These are phyloP conservation scores for Diaprepes abbreviatus DNA, from an alignment of 2,888 invertebrate genomes.

Conservation along the genomic window DNA sequence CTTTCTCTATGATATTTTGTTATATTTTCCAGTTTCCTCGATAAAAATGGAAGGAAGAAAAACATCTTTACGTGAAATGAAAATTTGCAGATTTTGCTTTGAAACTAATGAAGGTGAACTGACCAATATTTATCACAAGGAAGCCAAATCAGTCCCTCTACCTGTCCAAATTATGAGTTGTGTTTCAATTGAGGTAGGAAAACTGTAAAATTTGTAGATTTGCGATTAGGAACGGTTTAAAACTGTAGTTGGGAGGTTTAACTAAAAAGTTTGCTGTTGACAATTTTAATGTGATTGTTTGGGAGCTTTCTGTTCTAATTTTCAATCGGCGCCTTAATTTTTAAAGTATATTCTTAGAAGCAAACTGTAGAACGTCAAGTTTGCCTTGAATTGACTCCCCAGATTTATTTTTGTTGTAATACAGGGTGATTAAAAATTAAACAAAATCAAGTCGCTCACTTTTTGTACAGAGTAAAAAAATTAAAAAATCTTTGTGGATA, in stretches of 20 bases:
- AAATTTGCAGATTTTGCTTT: conserved; percentile 83
- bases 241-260: conserved; percentile 25
- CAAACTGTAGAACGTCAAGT: no score
- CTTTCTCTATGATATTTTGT: conserved; percentile 46
- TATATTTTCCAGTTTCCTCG: conserved; percentile 3
- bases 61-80: conserved; percentile 70
- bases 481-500: no score
- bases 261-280: conserved; percentile 52
- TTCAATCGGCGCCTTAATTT: neutral
- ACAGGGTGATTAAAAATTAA: no score
- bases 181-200: conserved; percentile 79
- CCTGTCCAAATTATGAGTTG: conserved; percentile 84
- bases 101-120: conserved; percentile 73
- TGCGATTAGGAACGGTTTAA: conserved; percentile 16
- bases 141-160: conserved; percentile 75
- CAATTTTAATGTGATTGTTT: neutral
- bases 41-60: conserved; percentile 55
- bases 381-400: no score
- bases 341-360: neutral
- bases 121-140: conserved; percentile 76
- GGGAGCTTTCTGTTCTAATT: conserved; percentile 1
- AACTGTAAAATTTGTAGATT: conserved; percentile 39
- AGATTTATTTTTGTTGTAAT: no score
- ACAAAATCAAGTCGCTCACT: no score
- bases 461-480: no score